A percentile compares a stretch with the other conserved stretches of the same genome.
Conservation (phyloP, 2,113 vertebrate genomes). For the Cebus imitator region DNA sequence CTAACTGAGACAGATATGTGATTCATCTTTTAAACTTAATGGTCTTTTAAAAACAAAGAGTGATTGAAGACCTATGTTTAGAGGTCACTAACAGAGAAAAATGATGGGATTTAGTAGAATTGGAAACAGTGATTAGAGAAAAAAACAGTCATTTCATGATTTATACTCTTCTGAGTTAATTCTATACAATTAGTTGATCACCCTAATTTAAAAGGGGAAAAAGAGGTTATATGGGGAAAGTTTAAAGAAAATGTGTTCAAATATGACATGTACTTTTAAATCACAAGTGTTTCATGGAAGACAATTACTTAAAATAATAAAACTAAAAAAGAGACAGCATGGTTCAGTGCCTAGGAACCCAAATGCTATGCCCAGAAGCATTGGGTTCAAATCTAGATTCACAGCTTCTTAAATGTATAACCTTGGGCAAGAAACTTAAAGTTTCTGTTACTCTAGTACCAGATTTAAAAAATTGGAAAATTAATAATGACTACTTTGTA, state of each 20-base stretch:
- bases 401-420: neutral
- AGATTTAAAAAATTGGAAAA: neutral
- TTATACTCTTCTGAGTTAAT: neutral
- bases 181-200: neutral
- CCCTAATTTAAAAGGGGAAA: neutral
- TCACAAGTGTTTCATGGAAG: neutral
- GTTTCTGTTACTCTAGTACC: neutral
- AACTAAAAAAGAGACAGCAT: neutral
- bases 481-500: neutral
- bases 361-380: neutral
- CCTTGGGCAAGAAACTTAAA: neutral
- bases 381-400: neutral
- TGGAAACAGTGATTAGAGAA: neutral
- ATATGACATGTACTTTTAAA: neutral
- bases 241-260: neutral
- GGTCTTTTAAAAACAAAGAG: neutral
- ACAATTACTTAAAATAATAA: neutral
- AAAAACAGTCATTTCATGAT: neutral
- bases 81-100: neutral
- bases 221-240: neutral
- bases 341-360: neutral
- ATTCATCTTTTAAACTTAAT: neutral
- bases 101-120: neutral
- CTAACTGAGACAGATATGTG: neutral
- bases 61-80: neutral